Base-by-base conservation (phyloP, 2,888 invertebrate genomes). In the Sarcophaga variegata region DNA sequence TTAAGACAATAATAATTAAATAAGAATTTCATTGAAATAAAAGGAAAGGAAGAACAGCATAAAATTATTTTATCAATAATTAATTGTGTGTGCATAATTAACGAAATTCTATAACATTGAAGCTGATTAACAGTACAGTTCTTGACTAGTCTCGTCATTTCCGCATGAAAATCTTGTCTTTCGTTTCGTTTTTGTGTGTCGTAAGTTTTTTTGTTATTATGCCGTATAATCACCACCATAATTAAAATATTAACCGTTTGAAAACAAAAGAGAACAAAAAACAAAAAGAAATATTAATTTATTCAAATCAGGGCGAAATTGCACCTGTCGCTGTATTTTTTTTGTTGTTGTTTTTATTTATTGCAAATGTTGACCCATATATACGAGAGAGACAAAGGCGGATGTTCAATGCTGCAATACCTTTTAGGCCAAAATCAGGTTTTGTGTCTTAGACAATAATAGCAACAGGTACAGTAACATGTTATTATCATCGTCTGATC, bases 31-130 rank as follows among this genome's bases (percentile, higher is more conserved):
- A 45, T 14, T 62, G 64, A 69, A 49, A 78, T 59, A 6, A 59
- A 25, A 70, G 17, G 77, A 64, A 76, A 82, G 17, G 54, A 54
- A 17, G 49, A 10, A 87, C 71, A 76, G 77, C 83, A 71, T 22
- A 74, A 81, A 14, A 71, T 45, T 47, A 64, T 49, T 74, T 54
- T 1, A 54, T 54, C 66, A 6, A 45, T 67, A 67, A 22, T 45
- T 22, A 0, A 47, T 20, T 47, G 20, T 47, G 11, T 20, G 10
- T 8, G 54, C 54, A 71, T 25, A 71, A 71, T 71, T 49, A 59
- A 71, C 49, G 11, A n/a, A n/a, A 62, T 54, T 14, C 54, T 12
- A 54, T 54, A 54, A 54, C 54, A 54, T 54, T 54, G 54, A 54
- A 17, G 17, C 12, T 17, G 37, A 37, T 37, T 37, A 37, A 37